Percentiles rank a stretch among this genome's conserved stretches.
Evolutionary conservation across 2,888 invertebrate genomes (phyloP).

Genomic region (Melieria crassipennis): DNA sequence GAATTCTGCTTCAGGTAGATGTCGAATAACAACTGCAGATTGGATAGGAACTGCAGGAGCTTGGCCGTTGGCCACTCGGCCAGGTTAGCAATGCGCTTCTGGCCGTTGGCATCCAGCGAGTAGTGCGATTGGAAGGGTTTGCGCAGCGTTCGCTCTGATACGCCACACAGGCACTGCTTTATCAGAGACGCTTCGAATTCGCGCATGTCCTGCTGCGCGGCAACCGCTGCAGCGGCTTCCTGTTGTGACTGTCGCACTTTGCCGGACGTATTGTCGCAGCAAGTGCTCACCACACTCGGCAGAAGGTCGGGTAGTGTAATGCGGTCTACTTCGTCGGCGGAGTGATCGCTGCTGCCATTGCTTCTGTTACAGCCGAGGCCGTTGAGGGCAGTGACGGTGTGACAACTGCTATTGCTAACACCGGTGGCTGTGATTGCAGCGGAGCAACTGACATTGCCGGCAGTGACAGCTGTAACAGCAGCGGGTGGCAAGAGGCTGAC

Average conservation of each 20-base stretch:
- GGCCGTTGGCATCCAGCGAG: slow-evolving; percentile 66
- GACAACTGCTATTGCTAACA: no score
- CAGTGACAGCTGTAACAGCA: slow-evolving; percentile 39
- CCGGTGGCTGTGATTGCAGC: slow-evolving; percentile 19
- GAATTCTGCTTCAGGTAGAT: slow-evolving; percentile 86
- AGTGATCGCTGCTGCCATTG: slow-evolving; percentile 24
- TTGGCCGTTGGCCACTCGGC: slow-evolving; percentile 75
- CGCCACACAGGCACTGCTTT: slow-evolving; percentile 81
- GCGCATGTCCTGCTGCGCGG: slow-evolving; percentile 59
- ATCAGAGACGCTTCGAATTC: slow-evolving; percentile 69
- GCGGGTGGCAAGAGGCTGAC: slow-evolving; percentile 53
- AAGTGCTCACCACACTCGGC: slow-evolving; percentile 42
- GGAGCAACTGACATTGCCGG: slow-evolving; percentile 17
- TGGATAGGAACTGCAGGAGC: slow-evolving; percentile 82
- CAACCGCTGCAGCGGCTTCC: slow-evolving; percentile 3
- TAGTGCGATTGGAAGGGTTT: slow-evolving; percentile 77
- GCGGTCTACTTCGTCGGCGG: slow-evolving; percentile 61
- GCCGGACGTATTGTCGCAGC: background rate
- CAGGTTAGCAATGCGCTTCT: slow-evolving; percentile 68
- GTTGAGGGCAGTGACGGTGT: slow-evolving; percentile 30
- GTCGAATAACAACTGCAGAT: slow-evolving; percentile 84
- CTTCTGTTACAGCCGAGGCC: slow-evolving; percentile 38
- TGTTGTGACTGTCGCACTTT: background rate
- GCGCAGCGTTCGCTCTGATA: slow-evolving; percentile 75
- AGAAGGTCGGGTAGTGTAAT: slow-evolving; percentile 53